Evolutionary conservation across 2,113 vertebrate genomes (phyloP), one percentile per base, ranked within the genome.

Genomic region (Gopherus evgoodei): DNA sequence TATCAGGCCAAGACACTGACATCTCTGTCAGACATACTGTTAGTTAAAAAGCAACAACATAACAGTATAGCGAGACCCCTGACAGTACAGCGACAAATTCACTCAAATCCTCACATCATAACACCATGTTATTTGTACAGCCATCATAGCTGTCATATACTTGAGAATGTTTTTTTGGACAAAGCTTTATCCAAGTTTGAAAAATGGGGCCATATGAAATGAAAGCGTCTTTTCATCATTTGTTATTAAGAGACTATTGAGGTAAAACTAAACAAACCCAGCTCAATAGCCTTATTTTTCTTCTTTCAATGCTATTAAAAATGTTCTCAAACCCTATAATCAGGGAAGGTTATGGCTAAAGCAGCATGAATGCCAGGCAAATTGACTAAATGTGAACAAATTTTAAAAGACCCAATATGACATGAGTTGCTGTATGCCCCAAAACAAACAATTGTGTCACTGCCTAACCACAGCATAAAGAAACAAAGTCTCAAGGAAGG

Each of bases 391-490:
- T 24, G 84, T 2, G 5, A 96, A 54, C 87, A 87, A 56, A 91
- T 44, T 44, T 76, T 38, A 25, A 44, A 76, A 76, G 10, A 24
- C 10, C 11, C 47, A 91, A 96, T 89, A 80, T 29, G 87, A 84
- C 83, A 52, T 83, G 52, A 52, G 6, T 1, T 81, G 79, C 84
- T 91, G 57, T 57, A 94, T 94, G 91, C 87, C 88, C 1, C 0
- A 93, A 96, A 35, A 31, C 11, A 90, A 86, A 88, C 79, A 95
- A 96, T 91, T 90, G 86, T 50, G 93, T 87, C 93, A 90, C 2
- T 9, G 86, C 47, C 91, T 97, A 95, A 96, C n/a, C 35, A 95
- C 91, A 97, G 94, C 81, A 22, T 31, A 84, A 81, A 52, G 79
- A 94, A 94, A 90, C 29, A 59, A 78, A 52, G 81, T 87, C 86